These are phyloP conservation scores for Lepidurus apus DNA, from an alignment of 1,140 invertebrate species.

Conservation along the genomic window DNA sequence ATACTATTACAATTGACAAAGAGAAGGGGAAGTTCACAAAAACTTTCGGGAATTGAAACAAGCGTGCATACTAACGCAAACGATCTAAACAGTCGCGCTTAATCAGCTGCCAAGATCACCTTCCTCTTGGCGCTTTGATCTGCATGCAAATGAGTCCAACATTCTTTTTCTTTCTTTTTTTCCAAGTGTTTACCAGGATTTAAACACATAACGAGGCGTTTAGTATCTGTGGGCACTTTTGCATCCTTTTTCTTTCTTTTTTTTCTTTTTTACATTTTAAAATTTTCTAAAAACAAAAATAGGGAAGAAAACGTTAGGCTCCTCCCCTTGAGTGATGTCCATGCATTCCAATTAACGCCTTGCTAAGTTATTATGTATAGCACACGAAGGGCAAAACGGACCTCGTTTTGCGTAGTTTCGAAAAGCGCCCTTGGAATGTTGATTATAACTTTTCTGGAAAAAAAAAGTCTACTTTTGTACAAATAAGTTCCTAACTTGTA, in stretches of 20 bases:
- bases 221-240: not conserved
- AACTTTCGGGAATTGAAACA: too few relatives aligned
- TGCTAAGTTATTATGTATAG: not conserved
- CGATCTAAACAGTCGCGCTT: not conserved
- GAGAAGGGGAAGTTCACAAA: not conserved
- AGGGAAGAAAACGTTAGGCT: too few relatives aligned
- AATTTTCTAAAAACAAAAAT: too few relatives aligned
- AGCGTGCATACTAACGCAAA: not conserved
- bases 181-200: not conserved
- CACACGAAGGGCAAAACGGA: not conserved
- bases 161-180: too few relatives aligned
- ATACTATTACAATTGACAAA: not conserved
- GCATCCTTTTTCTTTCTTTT: not conserved
- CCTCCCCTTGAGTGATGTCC: not conserved
- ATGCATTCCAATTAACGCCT: conserved; percentile 18
- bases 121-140: not conserved
- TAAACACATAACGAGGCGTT: conserved; percentile 4
- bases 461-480: too few relatives aligned
- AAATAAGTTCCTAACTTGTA: too few relatives aligned
- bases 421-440: not conserved
- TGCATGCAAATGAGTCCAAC: not conserved
- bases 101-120: conserved; percentile 9
- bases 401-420: not conserved
- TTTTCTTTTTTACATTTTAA: not conserved
- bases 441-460: not conserved